phyloP scores from a whole-genome alignment of 2,888 invertebrate species.

The Tenthredo amoena region DNA sequence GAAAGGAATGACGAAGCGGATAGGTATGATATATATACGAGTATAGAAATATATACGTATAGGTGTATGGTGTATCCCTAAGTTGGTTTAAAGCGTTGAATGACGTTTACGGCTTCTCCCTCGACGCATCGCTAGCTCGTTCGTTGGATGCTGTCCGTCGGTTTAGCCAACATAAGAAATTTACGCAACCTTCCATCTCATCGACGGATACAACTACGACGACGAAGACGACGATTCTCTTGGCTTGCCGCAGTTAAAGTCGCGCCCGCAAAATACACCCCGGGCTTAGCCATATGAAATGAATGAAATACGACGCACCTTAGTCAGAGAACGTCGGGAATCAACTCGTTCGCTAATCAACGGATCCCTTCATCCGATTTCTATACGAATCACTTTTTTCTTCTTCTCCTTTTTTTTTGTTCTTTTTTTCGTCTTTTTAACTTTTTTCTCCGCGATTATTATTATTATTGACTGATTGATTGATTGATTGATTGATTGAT shows the following conservation, averaged over 20 bases:
- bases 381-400: background rate
- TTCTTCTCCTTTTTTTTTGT: background rate
- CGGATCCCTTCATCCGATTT: background rate
- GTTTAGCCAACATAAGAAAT: background rate
- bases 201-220: slow-evolving; percentile 65
- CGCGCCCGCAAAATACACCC: slow-evolving; percentile 74
- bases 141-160: background rate
- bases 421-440: background rate
- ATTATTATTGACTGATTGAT: background rate
- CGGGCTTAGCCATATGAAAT: slow-evolving; percentile 59
- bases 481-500: background rate
- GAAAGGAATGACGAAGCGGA: background rate
- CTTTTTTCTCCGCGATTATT: background rate
- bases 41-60: background rate
- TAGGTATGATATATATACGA: too few relatives aligned
- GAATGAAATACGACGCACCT: slow-evolving; percentile 72
- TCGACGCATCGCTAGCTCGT: background rate
- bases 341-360: slow-evolving; percentile 31
- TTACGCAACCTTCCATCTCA: background rate
- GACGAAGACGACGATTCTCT: slow-evolving; percentile 67
- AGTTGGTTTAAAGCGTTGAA: slow-evolving; percentile 23
- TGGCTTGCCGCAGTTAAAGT: slow-evolving; percentile 75
- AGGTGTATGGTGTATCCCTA: background rate
- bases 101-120: slow-evolving; percentile 30
- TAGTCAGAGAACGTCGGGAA: background rate